Evolutionary conservation across 2,888 invertebrate genomes (phyloP).

Genomic region (Lypha dubia): DNA sequence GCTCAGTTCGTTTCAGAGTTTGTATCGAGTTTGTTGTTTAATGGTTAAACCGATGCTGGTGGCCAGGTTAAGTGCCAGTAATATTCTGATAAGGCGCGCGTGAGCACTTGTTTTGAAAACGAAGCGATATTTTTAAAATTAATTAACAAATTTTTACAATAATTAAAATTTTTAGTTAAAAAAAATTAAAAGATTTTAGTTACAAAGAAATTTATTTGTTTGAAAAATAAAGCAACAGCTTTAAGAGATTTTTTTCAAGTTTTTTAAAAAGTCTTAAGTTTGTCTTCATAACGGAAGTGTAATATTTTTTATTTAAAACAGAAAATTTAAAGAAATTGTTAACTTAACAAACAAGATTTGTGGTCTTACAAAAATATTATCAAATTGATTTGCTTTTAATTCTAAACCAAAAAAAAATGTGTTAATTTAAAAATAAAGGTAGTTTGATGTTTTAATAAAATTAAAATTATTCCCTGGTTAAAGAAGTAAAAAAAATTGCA

Average conservation of each 20-base stretch:
- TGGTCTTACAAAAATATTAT: neutral
- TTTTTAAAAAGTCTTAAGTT: neutral
- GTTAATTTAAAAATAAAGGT: neutral
- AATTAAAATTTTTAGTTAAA: neutral
- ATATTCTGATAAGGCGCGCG: constrained; percentile 80
- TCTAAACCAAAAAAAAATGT: neutral
- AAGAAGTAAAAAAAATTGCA: constrained; percentile 21
- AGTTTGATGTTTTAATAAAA: neutral
- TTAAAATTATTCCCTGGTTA: neutral
- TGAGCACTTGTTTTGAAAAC: constrained; percentile 76
- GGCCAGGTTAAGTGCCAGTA: constrained; percentile 83
- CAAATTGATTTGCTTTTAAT: neutral
- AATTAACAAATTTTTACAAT: constrained; percentile 2
- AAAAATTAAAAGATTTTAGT: constrained; percentile 1
- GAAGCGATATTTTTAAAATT: constrained; percentile 14
- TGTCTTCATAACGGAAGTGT: neutral
- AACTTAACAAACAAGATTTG: neutral
- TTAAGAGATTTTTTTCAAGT: neutral
- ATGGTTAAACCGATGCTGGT: constrained; percentile 79
- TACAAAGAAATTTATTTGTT: neutral
- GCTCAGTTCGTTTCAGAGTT: constrained; percentile 56
- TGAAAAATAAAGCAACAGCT: neutral
- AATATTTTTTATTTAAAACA: neutral
- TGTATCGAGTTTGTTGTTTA: constrained; percentile 59
- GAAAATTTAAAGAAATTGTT: constrained; percentile 2